Evolutionary conservation across 23 tunicate genomes (phyloP).

Genomic region (Diplosoma virens): DNA sequence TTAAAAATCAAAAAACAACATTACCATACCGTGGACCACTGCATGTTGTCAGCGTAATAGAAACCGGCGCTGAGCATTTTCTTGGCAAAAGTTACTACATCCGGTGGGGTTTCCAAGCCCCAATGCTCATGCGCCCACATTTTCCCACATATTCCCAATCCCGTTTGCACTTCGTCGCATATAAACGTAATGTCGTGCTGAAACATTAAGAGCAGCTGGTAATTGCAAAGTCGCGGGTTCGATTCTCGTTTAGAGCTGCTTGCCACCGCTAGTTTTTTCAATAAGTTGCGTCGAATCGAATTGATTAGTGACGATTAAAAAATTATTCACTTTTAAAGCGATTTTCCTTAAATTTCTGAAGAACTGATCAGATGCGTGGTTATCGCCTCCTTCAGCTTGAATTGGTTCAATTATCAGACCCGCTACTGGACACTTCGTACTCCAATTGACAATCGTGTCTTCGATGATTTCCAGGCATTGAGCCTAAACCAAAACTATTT

Average conservation of each 20-base stretch:
- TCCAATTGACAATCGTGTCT: conserved; percentile 49
- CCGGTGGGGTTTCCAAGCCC: conserved; percentile 79
- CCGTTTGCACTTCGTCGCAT: conserved; percentile 97
- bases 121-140: conserved; percentile 99
- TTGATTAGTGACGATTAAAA: background rate
- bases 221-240: too few relatives aligned
- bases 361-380: conserved; percentile 65
- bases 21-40: conserved; percentile 56
- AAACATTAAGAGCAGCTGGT: background rate
- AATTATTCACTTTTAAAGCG: conserved; percentile 21
- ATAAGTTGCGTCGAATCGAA: too few relatives aligned
- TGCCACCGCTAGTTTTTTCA: too few relatives aligned
- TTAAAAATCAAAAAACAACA: too few relatives aligned
- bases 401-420: conserved; percentile 89
- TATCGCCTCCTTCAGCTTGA: conserved; percentile 95
- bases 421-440: conserved; percentile 53
- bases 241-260: too few relatives aligned
- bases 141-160: conserved; percentile 70
- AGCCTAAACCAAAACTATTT: too few relatives aligned
- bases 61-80: conserved; percentile 88
- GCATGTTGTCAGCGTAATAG: conserved; percentile 49
- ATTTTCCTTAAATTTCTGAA: conserved; percentile 68
- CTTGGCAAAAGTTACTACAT: conserved; percentile 94
- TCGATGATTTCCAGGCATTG: conserved; percentile 69
- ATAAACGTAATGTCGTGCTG: conserved; percentile 73